phyloP scores from a whole-genome alignment of 1,140 invertebrate genomes.

The Nixonia krombeini region DNA sequence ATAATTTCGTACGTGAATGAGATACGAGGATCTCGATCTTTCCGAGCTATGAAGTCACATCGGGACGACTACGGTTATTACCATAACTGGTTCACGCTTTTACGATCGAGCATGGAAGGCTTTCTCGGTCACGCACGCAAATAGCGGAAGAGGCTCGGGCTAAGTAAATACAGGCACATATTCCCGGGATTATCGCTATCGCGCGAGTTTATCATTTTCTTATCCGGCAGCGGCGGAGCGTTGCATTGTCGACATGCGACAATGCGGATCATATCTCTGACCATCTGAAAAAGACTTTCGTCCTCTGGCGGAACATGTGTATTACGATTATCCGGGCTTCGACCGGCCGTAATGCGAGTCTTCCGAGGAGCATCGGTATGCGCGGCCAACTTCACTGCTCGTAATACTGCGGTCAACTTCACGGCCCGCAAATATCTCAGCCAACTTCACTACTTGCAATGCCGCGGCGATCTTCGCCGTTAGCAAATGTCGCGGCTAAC shows the following conservation, averaged over 20 bases:
- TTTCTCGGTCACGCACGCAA: slow-evolving; percentile 5
- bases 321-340: too few species aligned
- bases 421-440: too few species aligned
- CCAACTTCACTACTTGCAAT: too few species aligned
- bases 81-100: slow-evolving; percentile 28
- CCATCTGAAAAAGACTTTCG: too few species aligned
- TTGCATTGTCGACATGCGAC: slow-evolving; percentile 12
- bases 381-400: too few species aligned
- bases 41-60: slow-evolving; percentile 8
- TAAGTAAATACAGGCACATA: neutral
- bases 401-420: too few species aligned
- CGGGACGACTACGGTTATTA: slow-evolving; percentile 9
- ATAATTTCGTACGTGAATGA: slow-evolving; percentile 21
- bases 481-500: too few species aligned
- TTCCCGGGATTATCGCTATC: slow-evolving; percentile 22
- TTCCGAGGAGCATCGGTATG: too few species aligned
- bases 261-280: neutral
- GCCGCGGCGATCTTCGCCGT: too few species aligned
- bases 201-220: slow-evolving; percentile 14
- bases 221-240: slow-evolving; percentile 18
- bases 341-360: too few species aligned
- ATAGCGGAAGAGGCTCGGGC: slow-evolving; percentile 14
- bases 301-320: too few species aligned
- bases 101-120: slow-evolving; percentile 10
- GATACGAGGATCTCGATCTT: slow-evolving; percentile 9